These are phyloP conservation scores for Drosophila buzzatii DNA, from an alignment of 2,888 invertebrate species.

Conservation along the genomic window DNA sequence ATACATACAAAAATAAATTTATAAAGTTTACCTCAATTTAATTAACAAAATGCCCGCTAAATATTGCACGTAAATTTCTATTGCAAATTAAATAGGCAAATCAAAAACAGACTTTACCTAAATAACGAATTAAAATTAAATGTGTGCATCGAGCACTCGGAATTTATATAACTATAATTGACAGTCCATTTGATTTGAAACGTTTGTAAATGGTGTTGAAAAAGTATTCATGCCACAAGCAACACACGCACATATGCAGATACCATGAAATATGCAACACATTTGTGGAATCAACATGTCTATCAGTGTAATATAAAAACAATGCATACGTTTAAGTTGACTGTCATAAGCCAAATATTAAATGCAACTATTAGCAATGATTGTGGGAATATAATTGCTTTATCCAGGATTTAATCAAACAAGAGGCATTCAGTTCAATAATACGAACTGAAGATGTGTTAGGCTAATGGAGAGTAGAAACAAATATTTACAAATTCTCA, in stretches of 20 bases:
- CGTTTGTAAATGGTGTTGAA: conserved; percentile 48
- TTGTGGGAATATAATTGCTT: conserved; percentile 15
- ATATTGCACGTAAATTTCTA: conserved; percentile 9
- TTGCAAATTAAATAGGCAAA: conserved; percentile 38
- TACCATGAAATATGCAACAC: conserved; percentile 48
- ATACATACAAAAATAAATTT: not conserved
- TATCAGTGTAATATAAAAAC: conserved; percentile 1
- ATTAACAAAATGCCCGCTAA: conserved; percentile 14
- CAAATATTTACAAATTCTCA: no score
- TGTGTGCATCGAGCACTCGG: conserved; percentile 16
- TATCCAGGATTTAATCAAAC: not conserved
- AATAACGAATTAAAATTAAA: conserved; percentile 43
- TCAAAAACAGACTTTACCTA: conserved; percentile 30
- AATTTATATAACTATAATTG: conserved; percentile 54
- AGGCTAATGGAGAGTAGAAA: no score
- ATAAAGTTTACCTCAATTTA: conserved; percentile 17
- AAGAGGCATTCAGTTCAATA: not conserved
- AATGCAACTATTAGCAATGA: conserved; percentile 25
- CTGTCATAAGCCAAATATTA: conserved; percentile 38
- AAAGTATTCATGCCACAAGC: conserved; percentile 24
- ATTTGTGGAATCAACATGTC: conserved; percentile 29
- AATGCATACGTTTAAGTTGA: not conserved
- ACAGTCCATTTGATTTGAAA: conserved; percentile 67
- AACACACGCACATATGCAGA: no score
- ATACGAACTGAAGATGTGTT: not conserved